Conservation (phyloP, 2,888 invertebrate genomes). For the Bombyx huttoni region DNA sequence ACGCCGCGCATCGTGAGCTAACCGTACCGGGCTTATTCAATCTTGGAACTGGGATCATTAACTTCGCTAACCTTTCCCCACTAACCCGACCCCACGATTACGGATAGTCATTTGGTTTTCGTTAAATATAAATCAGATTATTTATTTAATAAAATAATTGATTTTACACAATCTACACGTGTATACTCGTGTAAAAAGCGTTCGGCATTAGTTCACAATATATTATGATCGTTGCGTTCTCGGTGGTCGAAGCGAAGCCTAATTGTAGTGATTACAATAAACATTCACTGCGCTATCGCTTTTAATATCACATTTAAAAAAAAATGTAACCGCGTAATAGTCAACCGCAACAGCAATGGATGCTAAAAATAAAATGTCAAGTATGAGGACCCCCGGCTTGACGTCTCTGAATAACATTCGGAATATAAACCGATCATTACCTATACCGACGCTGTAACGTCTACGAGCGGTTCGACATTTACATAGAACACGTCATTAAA, state of each 20-base stretch:
- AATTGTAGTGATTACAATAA: slow-evolving; percentile 47
- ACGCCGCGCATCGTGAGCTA: slow-evolving; percentile 1
- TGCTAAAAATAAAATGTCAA: slow-evolving; percentile 40
- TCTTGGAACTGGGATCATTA: background rate
- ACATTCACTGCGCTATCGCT: slow-evolving; percentile 35
- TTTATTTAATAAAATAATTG: no score
- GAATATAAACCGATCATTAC: slow-evolving; percentile 29
- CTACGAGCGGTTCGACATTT: slow-evolving; percentile 24
- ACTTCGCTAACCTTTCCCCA: background rate
- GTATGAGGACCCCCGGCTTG: slow-evolving; percentile 20
- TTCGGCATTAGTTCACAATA: no score
- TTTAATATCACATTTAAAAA: slow-evolving; percentile 36
- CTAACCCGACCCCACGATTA: no score
- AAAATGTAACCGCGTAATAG: slow-evolving; percentile 45
- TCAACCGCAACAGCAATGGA: slow-evolving; percentile 36
- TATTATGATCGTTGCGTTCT: slow-evolving; percentile 14
- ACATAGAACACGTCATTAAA: slow-evolving; percentile 30
- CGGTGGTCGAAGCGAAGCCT: slow-evolving; percentile 35
- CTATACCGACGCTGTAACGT: slow-evolving; percentile 10
- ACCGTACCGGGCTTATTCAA: slow-evolving; percentile 5
- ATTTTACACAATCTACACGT: no score
- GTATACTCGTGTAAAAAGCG: no score
- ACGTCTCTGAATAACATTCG: slow-evolving; percentile 33
- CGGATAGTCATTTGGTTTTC: slow-evolving; percentile 4
- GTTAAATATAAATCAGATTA: no score